A percentile compares a stretch with the other conserved stretches of the same genome.
These are phyloP conservation scores for Drosophila barbarae DNA, from an alignment of 2,888 invertebrate genomes.

Conservation along the genomic window DNA sequence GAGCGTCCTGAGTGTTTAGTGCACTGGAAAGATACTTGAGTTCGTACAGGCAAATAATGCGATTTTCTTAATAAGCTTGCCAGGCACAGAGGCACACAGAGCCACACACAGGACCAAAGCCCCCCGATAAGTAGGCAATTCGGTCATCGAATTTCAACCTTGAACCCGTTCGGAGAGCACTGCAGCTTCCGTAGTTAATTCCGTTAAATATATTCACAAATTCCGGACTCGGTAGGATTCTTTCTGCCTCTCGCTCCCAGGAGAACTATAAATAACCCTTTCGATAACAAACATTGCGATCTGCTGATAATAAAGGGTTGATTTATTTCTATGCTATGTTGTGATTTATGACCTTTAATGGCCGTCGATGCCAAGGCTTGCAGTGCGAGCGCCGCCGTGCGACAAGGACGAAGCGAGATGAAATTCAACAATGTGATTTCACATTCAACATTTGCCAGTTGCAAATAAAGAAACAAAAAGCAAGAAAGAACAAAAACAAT, in stretches of 20 bases:
- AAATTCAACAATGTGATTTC: slow-evolving; percentile 44
- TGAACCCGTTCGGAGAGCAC: slow-evolving; percentile 49
- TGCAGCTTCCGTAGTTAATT: slow-evolving; percentile 50
- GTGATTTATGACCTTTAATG: slow-evolving; percentile 73
- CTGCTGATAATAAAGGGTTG: slow-evolving; percentile 75
- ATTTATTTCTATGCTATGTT: slow-evolving; percentile 72
- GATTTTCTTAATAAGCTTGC: slow-evolving; percentile 67
- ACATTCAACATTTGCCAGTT: slow-evolving; percentile 40
- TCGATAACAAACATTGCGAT: slow-evolving; percentile 75
- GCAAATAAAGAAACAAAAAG: slow-evolving; percentile 13
- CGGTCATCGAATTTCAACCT: slow-evolving; percentile 48
- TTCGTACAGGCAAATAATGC: slow-evolving; percentile 65
- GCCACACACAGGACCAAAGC: slow-evolving; percentile 3
- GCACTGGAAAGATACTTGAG: slow-evolving; percentile 58
- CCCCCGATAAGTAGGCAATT: slow-evolving; percentile 45
- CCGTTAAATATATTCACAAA: slow-evolving; percentile 54
- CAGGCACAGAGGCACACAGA: slow-evolving; percentile 9
- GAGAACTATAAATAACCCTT: slow-evolving; percentile 73
- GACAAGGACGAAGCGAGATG: slow-evolving; percentile 18
- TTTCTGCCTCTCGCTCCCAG: slow-evolving; percentile 46
- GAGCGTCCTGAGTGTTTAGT: slow-evolving; percentile 51
- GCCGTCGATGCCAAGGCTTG: slow-evolving; percentile 40
- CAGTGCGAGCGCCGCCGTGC: slow-evolving; percentile 14
- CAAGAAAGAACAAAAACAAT: not conserved
- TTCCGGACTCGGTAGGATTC: slow-evolving; percentile 10